Base-by-base conservation (phyloP, 1,140 invertebrate species). In the Drosophila saltans region DNA sequence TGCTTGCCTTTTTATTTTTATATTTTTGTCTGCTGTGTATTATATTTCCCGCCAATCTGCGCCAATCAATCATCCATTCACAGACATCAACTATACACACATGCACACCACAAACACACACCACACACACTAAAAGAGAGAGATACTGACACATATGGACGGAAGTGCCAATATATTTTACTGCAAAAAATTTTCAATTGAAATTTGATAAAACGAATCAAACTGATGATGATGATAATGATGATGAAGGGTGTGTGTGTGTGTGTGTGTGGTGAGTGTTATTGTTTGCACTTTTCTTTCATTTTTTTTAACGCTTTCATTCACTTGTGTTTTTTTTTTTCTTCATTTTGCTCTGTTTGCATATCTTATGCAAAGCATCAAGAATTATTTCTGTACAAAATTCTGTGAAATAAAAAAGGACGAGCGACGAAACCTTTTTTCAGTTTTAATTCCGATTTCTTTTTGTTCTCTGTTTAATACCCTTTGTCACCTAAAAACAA, bases 1-100 rank as follows among this genome's bases (percentile, higher is more conserved):
- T n/a, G 6, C 56, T 40, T 33, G 26, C 40, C 26, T 69, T 60
- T 33, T 48, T 61, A 16, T 16, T 16, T 16, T 16, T 16, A 16
- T 16, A 16, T 78, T 43, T 75, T 52, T 59, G 45, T 52, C 21
- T 40, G 2, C 9, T 11, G 26, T 74, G 63, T 72, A 72, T 78
- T 72, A 69, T 71, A 36, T 73, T 88, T 88, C 65, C 63, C 56
- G 66, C 66, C 75, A 86, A 79, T 79, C 82, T 86, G 24, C 63
- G 79, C 63, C 73, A 82, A 85, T 88, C 82, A 85, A 85, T 85
- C 82, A 82, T 79, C 65, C 58, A 65, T 67, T 65, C 63, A 48
- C 45, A 7, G 66, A 56, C 36, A 57, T 48, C 74, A 40, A 67
- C 39, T 48, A 58, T 36, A 40, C 5, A 56, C 39, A 26, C 9